Conservation (phyloP, 2,888 invertebrate genomes). For the Carabus problematicus region DNA sequence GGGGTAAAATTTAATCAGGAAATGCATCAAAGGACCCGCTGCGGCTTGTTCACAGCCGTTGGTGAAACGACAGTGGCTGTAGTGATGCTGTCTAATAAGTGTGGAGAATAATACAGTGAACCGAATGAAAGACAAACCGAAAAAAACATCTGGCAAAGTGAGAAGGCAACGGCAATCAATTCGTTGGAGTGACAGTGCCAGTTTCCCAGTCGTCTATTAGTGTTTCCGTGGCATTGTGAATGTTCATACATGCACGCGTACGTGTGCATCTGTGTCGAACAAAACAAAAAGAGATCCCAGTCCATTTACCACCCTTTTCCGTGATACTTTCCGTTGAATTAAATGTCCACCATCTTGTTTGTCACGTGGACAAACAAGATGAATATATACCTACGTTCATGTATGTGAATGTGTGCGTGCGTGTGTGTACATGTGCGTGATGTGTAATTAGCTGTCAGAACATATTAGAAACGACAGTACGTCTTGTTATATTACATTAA, state of each 20-base stretch:
- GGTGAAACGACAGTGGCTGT: no score
- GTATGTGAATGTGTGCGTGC: no score
- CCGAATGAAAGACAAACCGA: slow-evolving; percentile 37
- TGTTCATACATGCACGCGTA: neutral
- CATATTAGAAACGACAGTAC: slow-evolving; percentile 7
- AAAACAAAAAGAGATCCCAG: slow-evolving; percentile 27
- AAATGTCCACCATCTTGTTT: no score
- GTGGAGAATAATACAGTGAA: slow-evolving; percentile 31
- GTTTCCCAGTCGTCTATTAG: neutral
- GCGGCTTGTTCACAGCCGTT: no score
- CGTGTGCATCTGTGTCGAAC: neutral
- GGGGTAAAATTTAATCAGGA: no score
- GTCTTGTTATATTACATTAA: slow-evolving; percentile 20
- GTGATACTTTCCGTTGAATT: slow-evolving; percentile 19
- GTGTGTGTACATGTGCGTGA: slow-evolving; percentile 1
- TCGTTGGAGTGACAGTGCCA: slow-evolving; percentile 26
- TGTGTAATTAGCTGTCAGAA: slow-evolving; percentile 32
- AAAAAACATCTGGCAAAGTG: slow-evolving; percentile 40
- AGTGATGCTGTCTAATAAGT: neutral
- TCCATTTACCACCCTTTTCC: slow-evolving; percentile 22
- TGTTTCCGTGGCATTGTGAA: slow-evolving; percentile 23
- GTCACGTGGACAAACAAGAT: no score
- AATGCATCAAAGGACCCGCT: no score
- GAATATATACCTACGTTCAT: no score
- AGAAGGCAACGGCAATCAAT: slow-evolving; percentile 32